phyloP scores from a whole-genome alignment of 92 coral and sea anemone genomes.

The Bergia sp. region DNA sequence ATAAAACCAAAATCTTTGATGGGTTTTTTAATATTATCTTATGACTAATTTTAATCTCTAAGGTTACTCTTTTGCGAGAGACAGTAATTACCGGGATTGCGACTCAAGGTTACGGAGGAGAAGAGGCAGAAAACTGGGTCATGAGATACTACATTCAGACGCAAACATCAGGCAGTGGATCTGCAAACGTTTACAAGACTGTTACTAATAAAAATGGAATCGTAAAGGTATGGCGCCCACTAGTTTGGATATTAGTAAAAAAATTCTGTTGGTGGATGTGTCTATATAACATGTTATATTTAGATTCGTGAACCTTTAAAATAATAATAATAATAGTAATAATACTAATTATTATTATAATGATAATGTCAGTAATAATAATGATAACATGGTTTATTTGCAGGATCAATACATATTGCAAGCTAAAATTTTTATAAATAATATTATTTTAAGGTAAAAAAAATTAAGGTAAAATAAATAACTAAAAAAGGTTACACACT shows the following conservation, averaged over 20 bases:
- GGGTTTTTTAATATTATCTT: background rate
- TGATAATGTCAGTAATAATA: too few species aligned
- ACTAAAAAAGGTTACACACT: too few species aligned
- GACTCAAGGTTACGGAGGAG: constrained; percentile 44
- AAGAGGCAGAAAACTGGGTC: constrained; percentile 32
- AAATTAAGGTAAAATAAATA: too few species aligned
- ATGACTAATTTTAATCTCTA: background rate
- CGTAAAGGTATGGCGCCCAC: background rate
- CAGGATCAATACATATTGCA: too few species aligned
- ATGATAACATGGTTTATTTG: too few species aligned
- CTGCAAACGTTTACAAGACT: background rate
- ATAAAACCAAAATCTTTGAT: background rate
- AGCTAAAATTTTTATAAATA: too few species aligned
- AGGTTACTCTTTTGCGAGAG: constrained; percentile 34
- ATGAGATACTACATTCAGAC: constrained; percentile 19
- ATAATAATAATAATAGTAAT: too few species aligned
- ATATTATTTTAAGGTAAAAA: too few species aligned
- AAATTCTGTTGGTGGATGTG: background rate
- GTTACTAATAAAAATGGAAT: background rate
- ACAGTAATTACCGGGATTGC: constrained; percentile 33
- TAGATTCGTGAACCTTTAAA: background rate
- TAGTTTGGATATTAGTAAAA: background rate
- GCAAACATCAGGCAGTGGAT: background rate
- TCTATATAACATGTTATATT: background rate
- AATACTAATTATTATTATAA: too few species aligned